Conservation (phyloP, 2,888 invertebrate genomes). For the Cinara cedri region DNA sequence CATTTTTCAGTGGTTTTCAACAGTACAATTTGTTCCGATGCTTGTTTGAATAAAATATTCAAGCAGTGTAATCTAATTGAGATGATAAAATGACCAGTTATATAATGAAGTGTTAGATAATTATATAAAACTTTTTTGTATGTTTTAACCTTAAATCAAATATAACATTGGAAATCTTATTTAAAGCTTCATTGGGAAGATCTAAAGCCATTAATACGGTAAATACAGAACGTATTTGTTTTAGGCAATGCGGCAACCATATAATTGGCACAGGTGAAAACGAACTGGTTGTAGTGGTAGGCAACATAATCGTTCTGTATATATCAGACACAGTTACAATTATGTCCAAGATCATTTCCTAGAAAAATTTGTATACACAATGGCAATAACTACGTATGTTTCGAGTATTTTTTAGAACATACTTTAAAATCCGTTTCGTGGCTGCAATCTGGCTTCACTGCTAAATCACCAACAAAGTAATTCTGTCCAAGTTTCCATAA, state of each 20-base stretch:
- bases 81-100: slow-evolving; percentile 43
- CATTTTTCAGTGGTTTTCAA: slow-evolving; percentile 80
- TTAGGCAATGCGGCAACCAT: slow-evolving; percentile 81
- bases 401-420: slow-evolving; percentile 45
- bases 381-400: neutral
- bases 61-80: slow-evolving; percentile 76
- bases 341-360: slow-evolving; percentile 55
- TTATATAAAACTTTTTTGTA: slow-evolving; percentile 32
- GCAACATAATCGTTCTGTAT: slow-evolving; percentile 50
- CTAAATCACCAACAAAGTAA: slow-evolving; percentile 88
- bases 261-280: slow-evolving; percentile 61
- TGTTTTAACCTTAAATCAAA: slow-evolving; percentile 76
- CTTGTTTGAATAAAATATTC: slow-evolving; percentile 82
- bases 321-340: slow-evolving; percentile 52
- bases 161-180: slow-evolving; percentile 81
- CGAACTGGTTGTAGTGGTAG: slow-evolving; percentile 23
- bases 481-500: slow-evolving; percentile 95
- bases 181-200: slow-evolving; percentile 84
- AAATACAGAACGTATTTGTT: slow-evolving; percentile 81
- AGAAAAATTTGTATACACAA: neutral
- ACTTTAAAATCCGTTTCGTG: slow-evolving; percentile 81
- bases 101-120: slow-evolving; percentile 21
- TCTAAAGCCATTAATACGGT: slow-evolving; percentile 82
- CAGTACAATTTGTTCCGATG: slow-evolving; percentile 77
- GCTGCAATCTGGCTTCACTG: slow-evolving; percentile 74